These are phyloP conservation scores for Aurelia sp. DNA, from an alignment of 30 jellyfish, hydroid and myxozoan genomes.

Conservation along the genomic window DNA sequence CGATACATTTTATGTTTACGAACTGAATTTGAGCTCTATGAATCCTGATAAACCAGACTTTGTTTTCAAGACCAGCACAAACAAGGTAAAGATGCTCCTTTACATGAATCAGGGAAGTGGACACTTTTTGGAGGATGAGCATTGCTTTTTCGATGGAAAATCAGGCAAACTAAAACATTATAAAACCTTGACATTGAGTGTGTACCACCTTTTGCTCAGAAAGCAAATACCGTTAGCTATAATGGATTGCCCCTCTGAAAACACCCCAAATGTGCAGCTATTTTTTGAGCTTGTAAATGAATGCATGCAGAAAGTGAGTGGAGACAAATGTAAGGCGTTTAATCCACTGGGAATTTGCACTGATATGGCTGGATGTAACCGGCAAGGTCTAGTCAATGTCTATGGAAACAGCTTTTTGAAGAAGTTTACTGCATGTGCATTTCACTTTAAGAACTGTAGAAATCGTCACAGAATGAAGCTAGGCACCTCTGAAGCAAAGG, in stretches of 20 bases:
- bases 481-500: no score
- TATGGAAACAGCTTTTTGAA: no score
- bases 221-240: background rate
- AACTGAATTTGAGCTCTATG: background rate
- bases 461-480: no score
- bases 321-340: no score
- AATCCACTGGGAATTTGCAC: no score
- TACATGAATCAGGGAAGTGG: conserved; percentile 8
- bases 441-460: no score
- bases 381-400: no score
- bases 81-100: conserved; percentile 6
- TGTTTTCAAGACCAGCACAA: conserved; percentile 10
- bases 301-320: no score
- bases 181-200: conserved; percentile 10
- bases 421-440: no score
- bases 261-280: conserved; percentile 14
- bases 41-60: conserved; percentile 9
- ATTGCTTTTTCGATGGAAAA: conserved; percentile 5
- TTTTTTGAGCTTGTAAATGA: no score
- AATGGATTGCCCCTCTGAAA: conserved; percentile 12
- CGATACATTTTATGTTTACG: background rate
- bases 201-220: background rate
- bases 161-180: conserved; percentile 7
- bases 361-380: no score
- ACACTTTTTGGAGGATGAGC: conserved; percentile 13